Percentiles rank a stretch among this genome's conserved stretches.
Evolutionary conservation across 2,113 vertebrate genomes (phyloP).

Genomic region (Willisornis vidua): DNA sequence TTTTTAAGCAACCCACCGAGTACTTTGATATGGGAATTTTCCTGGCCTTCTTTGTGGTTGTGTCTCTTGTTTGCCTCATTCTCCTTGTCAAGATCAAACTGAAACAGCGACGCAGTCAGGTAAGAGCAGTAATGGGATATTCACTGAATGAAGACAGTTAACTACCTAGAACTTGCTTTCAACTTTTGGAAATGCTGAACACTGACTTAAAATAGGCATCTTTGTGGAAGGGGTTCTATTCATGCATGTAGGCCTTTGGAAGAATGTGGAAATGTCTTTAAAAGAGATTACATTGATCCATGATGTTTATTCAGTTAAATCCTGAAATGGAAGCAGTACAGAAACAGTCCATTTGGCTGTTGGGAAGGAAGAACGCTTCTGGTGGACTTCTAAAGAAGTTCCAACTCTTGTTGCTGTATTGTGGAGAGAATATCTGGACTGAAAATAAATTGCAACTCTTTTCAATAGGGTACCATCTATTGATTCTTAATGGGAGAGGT

Average conservation of each 20-base stretch:
- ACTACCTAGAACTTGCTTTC: neutral
- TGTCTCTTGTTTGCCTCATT: slow-evolving; percentile 96
- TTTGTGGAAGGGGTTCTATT: neutral
- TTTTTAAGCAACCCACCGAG: slow-evolving; percentile 91
- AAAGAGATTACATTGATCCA: neutral
- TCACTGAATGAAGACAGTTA: neutral
- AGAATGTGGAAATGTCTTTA: neutral
- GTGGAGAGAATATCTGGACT: neutral
- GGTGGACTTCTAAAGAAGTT: neutral
- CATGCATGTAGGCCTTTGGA: neutral
- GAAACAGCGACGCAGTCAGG: slow-evolving; percentile 96
- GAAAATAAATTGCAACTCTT: neutral
- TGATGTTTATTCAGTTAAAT: neutral
- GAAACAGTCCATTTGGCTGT: neutral
- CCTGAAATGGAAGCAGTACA: neutral
- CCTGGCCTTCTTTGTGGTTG: slow-evolving; percentile 97
- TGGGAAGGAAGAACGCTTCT: neutral
- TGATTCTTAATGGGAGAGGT: neutral
- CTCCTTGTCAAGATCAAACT: slow-evolving; percentile 99
- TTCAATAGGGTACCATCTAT: neutral
- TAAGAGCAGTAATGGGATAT: slow-evolving; percentile 50
- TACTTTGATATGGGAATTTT: slow-evolving; percentile 99
- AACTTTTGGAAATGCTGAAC: neutral
- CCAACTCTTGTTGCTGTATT: neutral
- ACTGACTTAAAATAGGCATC: neutral